phyloP scores from a whole-genome alignment of 2,888 invertebrate genomes.

The Caenorhabditis japonica region DNA sequence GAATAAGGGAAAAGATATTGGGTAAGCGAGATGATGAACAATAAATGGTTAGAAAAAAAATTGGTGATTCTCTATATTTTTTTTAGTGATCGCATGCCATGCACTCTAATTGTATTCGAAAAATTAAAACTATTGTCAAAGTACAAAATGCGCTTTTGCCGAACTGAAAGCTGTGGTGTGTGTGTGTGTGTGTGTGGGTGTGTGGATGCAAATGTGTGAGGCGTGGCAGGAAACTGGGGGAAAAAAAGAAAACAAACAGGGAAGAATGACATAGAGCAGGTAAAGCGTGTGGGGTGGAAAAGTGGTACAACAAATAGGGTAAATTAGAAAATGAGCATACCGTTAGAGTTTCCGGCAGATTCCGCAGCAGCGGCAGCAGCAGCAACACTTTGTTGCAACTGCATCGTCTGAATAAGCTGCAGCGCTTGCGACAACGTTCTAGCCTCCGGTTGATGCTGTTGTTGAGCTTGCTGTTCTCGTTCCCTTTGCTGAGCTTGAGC shows the following conservation, averaged over 20 bases:
- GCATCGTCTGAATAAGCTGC: conserved; percentile 28
- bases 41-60: conserved; percentile 29
- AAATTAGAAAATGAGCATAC: conserved; percentile 23
- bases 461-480: conserved; percentile 4
- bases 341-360: conserved; percentile 23
- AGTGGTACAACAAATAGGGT: conserved; percentile 10
- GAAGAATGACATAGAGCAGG: conserved; percentile 33
- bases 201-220: conserved; percentile 9
- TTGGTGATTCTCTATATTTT: conserved; percentile 16
- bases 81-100: too few relatives aligned
- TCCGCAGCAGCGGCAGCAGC: conserved; percentile 7
- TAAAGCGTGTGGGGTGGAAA: conserved; percentile 19
- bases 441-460: conserved; percentile 1
- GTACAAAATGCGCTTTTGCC: conserved; percentile 4
- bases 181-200: conserved; percentile 30
- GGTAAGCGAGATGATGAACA: conserved; percentile 39
- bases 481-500: conserved; percentile 8
- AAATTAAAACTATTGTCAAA: too few relatives aligned
- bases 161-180: conserved; percentile 31
- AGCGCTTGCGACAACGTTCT: conserved; percentile 12
- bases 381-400: conserved; percentile 6
- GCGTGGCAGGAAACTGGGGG: not conserved
- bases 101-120: too few relatives aligned
- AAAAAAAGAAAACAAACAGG: conserved; percentile 23
- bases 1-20: conserved; percentile 26